Base-by-base conservation (phyloP, 2,888 invertebrate genomes). In the Tillus elongatus region DNA sequence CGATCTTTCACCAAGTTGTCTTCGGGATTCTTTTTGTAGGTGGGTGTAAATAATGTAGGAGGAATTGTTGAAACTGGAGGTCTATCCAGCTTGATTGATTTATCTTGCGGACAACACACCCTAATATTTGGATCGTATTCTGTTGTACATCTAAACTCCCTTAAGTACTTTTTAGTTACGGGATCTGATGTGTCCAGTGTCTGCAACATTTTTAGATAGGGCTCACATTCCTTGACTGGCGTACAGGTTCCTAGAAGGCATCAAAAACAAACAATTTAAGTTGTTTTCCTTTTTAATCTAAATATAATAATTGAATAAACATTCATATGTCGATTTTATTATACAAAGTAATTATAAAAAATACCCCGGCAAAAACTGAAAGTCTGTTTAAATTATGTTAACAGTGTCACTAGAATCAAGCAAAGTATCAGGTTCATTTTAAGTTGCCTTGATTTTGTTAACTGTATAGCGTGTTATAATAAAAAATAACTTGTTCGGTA, bases 41-140 rank as follows among this genome's bases (percentile, higher is more conserved):
- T 34, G 31, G 4, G 3, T 19, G 11, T 27, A 32, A 24, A 31
- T n/a, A 12, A 15, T 4, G 10, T 19, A n/a, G 24, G 24, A 19
- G 6, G 24, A n/a, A n/a, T n/a, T n/a, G n/a, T n/a, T n/a, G n/a
- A n/a, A n/a, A n/a, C n/a, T 1, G 2, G 12, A 3, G 2, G 32
- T 3, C 16, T 2, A 15, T 15, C 4, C 1, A n/a, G n/a, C n/a
- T n/a, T n/a, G 13, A n/a, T 19, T 14, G 32, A 14, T 10, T 40
- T 36, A 26, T 47, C 43, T 16, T 43, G 33, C 13, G 45, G 43
- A 36, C 53, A 54, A 30, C 53, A 54, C 13, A 53, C 41, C 28
- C 40, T 33, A n/a, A 45, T 34, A 32, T 42, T 34, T 15, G 33
- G 30, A 39, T 48, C 42, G 13, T 39, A 40, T 24, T 45, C 34